Evolutionary conservation across 2,888 invertebrate genomes (phyloP).

Genomic region (Pecten maximus): DNA sequence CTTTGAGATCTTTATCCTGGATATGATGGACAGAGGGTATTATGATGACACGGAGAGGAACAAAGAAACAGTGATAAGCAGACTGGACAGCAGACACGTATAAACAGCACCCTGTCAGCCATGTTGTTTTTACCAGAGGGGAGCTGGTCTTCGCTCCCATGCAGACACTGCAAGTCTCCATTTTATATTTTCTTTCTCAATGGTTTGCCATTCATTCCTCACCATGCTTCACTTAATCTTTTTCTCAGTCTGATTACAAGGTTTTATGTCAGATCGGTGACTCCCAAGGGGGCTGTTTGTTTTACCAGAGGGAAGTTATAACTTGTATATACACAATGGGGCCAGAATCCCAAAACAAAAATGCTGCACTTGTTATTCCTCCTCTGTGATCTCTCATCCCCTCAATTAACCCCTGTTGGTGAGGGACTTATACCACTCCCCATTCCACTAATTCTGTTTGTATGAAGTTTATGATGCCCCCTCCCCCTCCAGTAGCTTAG

Average conservation of each 20-base stretch:
- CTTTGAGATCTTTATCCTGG: constrained; percentile 11
- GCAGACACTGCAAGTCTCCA: neutral
- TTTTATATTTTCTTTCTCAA: constrained; percentile 25
- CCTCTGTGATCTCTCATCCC: neutral
- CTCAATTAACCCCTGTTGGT: neutral
- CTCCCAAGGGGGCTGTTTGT: neutral
- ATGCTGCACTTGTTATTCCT: constrained; percentile 14
- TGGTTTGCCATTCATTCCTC: neutral
- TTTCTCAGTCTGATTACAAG: constrained; percentile 18
- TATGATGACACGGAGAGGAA: neutral
- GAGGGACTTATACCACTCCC: too few species aligned
- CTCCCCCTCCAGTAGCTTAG: neutral
- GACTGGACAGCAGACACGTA: neutral
- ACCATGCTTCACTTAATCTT: neutral
- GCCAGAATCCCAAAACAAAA: neutral
- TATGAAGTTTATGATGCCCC: neutral
- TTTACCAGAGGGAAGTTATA: neutral
- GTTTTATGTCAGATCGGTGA: neutral
- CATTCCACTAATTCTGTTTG: neutral
- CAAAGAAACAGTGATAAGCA: neutral
- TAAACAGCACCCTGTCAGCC: neutral
- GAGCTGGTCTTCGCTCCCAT: neutral
- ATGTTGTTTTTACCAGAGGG: constrained; percentile 34
- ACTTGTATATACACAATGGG: constrained; percentile 3
- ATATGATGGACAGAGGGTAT: neutral